Conservation (phyloP, 1,140 invertebrate species). For the Cherax quadricarinatus region DNA sequence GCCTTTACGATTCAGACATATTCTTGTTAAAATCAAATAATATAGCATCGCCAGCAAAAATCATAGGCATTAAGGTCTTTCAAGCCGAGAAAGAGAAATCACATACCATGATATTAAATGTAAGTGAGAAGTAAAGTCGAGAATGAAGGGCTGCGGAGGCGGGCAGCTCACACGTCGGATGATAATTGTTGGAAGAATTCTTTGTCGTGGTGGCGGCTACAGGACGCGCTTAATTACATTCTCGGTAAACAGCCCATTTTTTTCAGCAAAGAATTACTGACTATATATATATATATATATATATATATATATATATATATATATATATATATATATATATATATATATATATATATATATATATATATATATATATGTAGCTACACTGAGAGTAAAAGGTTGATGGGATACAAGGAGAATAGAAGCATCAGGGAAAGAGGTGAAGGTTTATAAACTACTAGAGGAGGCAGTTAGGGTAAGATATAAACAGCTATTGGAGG, state of each 20-base stretch:
- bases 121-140: not conserved
- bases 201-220: not conserved
- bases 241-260: not conserved
- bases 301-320: conserved; percentile 1
- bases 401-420: too few species aligned
- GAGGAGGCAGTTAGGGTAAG: too few species aligned
- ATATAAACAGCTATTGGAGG: too few species aligned
- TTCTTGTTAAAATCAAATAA: too few species aligned
- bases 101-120: not conserved
- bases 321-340: conserved; percentile 24
- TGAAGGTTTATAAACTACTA: too few species aligned
- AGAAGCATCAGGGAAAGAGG: too few species aligned
- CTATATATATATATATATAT: not conserved
- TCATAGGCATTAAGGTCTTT: too few species aligned
- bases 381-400: too few species aligned
- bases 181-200: not conserved
- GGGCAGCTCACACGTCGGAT: not conserved
- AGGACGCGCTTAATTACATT: not conserved
- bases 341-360: conserved; percentile 11
- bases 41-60: too few species aligned
- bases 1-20: too few species aligned
- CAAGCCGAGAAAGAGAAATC: not conserved
- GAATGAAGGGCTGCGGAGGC: not conserved
- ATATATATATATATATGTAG: too few species aligned
- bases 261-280: not conserved